Evolutionary conservation across 2,888 invertebrate genomes (phyloP).

Genomic region (Tanytarsus gracilentus): DNA sequence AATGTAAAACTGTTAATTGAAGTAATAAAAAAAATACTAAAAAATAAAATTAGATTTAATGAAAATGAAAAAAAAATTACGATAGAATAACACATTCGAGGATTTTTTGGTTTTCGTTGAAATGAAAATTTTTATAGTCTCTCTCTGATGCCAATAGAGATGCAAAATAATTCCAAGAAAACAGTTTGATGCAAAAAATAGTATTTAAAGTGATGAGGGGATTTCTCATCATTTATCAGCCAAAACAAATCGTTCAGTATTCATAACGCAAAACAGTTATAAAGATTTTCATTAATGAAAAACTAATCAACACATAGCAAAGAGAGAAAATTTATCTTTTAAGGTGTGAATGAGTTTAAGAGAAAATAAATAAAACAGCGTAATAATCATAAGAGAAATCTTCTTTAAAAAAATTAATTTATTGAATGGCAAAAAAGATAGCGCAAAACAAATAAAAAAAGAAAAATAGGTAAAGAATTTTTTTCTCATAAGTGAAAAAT

Average conservation of each 20-base stretch:
- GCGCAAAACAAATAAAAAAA: constrained; percentile 5
- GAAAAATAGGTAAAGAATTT: constrained; percentile 20
- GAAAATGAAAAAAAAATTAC: background rate
- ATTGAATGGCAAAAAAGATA: constrained; percentile 17
- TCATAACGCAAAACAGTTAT: constrained; percentile 4
- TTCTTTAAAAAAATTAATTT: constrained; percentile 16
- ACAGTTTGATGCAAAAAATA: background rate
- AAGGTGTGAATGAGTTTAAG: constrained; percentile 26
- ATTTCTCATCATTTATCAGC: too few relatives aligned
- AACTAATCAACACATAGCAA: constrained; percentile 6
- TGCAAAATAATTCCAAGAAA: background rate
- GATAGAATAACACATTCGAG: constrained; percentile 4
- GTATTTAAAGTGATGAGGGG: background rate
- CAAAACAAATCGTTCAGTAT: background rate
- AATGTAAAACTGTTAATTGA: constrained; percentile 27
- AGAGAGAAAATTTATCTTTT: constrained; percentile 4
- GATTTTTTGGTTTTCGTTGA: too few relatives aligned
- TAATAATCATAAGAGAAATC: constrained; percentile 1
- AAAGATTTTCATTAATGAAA: constrained; percentile 19
- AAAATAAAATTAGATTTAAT: constrained; percentile 1
- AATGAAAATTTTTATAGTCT: too few relatives aligned
- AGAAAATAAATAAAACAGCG: constrained; percentile 14
- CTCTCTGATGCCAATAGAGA: too few relatives aligned
- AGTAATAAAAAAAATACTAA: background rate
- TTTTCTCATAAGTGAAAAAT: constrained; percentile 1